A percentile compares a stretch with the other conserved stretches of the same genome.
Conservation (phyloP, 2,113 vertebrate genomes). For the Antechinus flavipes region DNA sequence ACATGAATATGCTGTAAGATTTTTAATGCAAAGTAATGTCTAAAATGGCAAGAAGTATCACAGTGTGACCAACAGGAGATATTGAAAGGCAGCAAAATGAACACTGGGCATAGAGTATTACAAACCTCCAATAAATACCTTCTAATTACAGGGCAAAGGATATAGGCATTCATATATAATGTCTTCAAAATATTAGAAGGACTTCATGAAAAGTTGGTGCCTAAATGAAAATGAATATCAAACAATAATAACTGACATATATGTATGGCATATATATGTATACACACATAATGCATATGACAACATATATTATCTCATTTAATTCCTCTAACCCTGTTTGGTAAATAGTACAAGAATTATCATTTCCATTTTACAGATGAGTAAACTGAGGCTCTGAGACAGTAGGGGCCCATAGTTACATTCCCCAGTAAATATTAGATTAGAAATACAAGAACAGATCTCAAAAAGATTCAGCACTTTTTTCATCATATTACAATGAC, state of each 20-base stretch:
- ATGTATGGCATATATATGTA: no score
- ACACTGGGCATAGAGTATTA: not conserved
- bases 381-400: not conserved
- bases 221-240: slow-evolving; percentile 9
- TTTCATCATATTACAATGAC: not conserved
- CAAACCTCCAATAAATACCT: not conserved
- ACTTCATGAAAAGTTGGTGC: not conserved
- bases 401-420: not conserved
- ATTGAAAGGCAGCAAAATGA: fast-evolving
- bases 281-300: no score
- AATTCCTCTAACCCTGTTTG: not conserved
- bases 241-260: no score
- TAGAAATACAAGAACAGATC: not conserved
- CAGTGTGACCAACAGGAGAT: no score
- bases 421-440: not conserved
- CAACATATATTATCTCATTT: not conserved
- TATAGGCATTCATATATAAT: not conserved
- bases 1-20: not conserved
- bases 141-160: not conserved
- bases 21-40: not conserved
- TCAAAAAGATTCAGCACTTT: not conserved
- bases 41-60: not conserved
- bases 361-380: not conserved
- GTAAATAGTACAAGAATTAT: not conserved
- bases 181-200: not conserved